A percentile compares a stretch with the other conserved stretches of the same genome.
phyloP scores from a whole-genome alignment of 2,113 vertebrate genomes.

The Triplophysa rosa region DNA sequence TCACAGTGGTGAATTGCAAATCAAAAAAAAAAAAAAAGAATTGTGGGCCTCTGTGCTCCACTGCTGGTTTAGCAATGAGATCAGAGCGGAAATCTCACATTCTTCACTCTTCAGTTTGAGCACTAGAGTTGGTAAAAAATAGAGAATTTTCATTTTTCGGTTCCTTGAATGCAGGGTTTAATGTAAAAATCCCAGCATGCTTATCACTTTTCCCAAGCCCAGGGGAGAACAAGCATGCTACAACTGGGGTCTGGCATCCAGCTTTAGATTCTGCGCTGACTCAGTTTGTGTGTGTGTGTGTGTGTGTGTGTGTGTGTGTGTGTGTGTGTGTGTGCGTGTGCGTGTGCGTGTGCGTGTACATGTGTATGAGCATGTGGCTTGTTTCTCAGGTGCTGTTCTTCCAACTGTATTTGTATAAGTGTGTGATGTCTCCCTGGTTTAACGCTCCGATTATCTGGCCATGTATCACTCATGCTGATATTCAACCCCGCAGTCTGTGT shows the following conservation, averaged over 20 bases:
- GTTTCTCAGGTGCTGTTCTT: background rate
- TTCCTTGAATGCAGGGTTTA: background rate
- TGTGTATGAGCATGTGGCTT: background rate
- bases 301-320: background rate
- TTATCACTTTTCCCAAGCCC: background rate
- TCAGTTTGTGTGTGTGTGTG: background rate
- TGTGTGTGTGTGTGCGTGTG: slow-evolving; percentile 7
- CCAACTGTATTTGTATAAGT: slow-evolving; percentile 32
- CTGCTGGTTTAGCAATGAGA: background rate
- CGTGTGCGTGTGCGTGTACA: background rate
- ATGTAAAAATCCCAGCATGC: background rate
- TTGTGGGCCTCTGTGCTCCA: background rate
- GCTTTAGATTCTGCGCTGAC: background rate
- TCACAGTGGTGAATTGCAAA: slow-evolving; percentile 32
- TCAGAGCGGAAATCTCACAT: slow-evolving; percentile 3
- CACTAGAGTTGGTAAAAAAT: background rate
- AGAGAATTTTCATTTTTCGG: too few species aligned
- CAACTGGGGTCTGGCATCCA: background rate
- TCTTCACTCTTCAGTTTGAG: background rate
- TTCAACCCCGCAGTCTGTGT: background rate
- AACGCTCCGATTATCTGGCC: slow-evolving; percentile 53
- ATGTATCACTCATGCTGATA: slow-evolving; percentile 41
- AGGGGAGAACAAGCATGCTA: too few species aligned
- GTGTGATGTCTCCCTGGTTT: slow-evolving; percentile 45
- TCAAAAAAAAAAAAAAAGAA: too few species aligned